phyloP scores from a whole-genome alignment of 1,140 invertebrate species.

The Dendrolimus kikuchii region DNA sequence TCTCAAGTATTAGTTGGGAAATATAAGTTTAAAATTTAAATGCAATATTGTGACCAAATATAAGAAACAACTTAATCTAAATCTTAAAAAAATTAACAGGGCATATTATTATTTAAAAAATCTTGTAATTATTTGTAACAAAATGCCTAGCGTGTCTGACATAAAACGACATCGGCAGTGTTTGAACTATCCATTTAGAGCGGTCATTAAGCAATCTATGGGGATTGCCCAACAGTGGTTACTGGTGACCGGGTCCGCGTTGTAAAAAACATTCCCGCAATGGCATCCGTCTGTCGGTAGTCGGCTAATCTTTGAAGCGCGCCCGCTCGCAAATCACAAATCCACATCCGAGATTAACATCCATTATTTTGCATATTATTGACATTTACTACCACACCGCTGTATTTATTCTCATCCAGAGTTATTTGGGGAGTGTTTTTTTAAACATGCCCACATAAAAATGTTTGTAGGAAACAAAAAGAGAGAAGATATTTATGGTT shows the following conservation, averaged over 20 bases:
- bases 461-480: conserved; percentile 64
- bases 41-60: no score
- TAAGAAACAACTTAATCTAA: no score
- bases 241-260: conserved; percentile 2
- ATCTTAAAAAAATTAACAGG: no score
- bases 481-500: conserved; percentile 58
- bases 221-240: conserved; percentile 1
- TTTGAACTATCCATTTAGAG: neutral
- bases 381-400: conserved; percentile 66
- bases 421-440: conserved; percentile 69
- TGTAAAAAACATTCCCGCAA: conserved; percentile 33
- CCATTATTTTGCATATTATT: conserved; percentile 71
- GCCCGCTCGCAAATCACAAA: conserved; percentile 59
- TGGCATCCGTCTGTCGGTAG: conserved; percentile 18
- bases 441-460: conserved; percentile 63
- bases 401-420: conserved; percentile 61
- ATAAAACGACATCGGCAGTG: neutral
- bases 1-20: no score
- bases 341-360: conserved; percentile 54
- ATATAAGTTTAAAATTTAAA: no score
- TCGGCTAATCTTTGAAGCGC: conserved; percentile 59
- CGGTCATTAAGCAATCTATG: conserved; percentile 3
- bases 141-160: no score
- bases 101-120: no score
- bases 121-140: no score